Conservation (phyloP, 2,113 vertebrate genomes). For the Philantomba maxwellii region DNA sequence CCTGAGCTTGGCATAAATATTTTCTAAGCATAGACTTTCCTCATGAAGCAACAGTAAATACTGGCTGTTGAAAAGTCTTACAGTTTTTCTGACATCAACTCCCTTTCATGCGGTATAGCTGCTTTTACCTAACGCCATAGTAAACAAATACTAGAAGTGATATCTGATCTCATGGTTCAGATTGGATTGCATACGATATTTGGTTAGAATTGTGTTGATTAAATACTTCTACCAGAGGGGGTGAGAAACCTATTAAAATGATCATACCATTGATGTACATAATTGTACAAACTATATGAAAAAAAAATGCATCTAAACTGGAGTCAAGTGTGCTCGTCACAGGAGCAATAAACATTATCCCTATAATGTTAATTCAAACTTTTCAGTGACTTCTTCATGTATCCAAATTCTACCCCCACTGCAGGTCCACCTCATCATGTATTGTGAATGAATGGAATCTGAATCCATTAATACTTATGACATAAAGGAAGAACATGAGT, state of each 20-base stretch:
- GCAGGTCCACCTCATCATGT: not conserved
- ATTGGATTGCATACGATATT: not conserved
- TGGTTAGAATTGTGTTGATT: not conserved
- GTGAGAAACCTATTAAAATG: not conserved
- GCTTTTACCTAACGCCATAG: not conserved
- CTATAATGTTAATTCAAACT: not conserved
- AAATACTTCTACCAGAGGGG: not conserved
- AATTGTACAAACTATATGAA: not conserved
- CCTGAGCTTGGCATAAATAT: not conserved
- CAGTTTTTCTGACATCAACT: not conserved
- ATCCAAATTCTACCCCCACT: not conserved
- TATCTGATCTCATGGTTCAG: not conserved
- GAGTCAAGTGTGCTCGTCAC: not conserved
- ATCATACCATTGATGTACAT: not conserved
- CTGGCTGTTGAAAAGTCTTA: not conserved
- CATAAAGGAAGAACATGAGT: not conserved
- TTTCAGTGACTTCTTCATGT: not conserved
- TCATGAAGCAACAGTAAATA: not conserved
- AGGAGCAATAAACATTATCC: not conserved
- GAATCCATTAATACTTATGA: not conserved
- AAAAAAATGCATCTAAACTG: not conserved
- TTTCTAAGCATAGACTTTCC: not conserved
- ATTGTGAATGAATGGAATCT: not conserved
- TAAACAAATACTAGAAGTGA: not conserved
- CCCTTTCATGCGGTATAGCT: not conserved